Conservation (phyloP, 2,888 invertebrate genomes). For the Digitonthophagus gazella region DNA sequence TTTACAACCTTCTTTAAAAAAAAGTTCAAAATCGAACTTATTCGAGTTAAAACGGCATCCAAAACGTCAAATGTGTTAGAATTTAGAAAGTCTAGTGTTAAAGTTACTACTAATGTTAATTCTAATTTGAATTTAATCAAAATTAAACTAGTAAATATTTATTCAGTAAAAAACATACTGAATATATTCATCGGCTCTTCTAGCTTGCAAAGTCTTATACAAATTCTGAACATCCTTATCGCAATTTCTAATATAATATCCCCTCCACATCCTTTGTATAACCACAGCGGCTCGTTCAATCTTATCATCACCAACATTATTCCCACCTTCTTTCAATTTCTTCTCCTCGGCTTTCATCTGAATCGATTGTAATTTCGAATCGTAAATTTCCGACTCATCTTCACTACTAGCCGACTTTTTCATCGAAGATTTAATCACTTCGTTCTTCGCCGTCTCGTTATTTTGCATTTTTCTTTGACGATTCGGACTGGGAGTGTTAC, state of each 20-base stretch:
- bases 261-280: slow-evolving; percentile 85
- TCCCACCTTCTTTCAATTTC: slow-evolving; percentile 41
- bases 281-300: slow-evolving; percentile 64
- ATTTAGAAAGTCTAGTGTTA: no score
- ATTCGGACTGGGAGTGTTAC: slow-evolving; percentile 39
- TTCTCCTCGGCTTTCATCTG: slow-evolving; percentile 59
- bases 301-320: slow-evolving; percentile 47
- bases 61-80: no score
- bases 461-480: slow-evolving; percentile 35
- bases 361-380: slow-evolving; percentile 66
- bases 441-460: slow-evolving; percentile 1
- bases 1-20: background rate
- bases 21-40: no score
- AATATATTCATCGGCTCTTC: slow-evolving; percentile 79
- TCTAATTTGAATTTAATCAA: no score
- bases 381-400: slow-evolving; percentile 66
- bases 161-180: slow-evolving; percentile 58
- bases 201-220: slow-evolving; percentile 69
- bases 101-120: no score
- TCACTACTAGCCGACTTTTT: slow-evolving; percentile 54
- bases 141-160: slow-evolving; percentile 3
- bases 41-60: no score
- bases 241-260: slow-evolving; percentile 74
- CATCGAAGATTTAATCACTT: slow-evolving; percentile 32
- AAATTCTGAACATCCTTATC: slow-evolving; percentile 64